These are phyloP conservation scores for Argopecten irradians DNA, from an alignment of 1,140 invertebrate species.

Conservation along the genomic window DNA sequence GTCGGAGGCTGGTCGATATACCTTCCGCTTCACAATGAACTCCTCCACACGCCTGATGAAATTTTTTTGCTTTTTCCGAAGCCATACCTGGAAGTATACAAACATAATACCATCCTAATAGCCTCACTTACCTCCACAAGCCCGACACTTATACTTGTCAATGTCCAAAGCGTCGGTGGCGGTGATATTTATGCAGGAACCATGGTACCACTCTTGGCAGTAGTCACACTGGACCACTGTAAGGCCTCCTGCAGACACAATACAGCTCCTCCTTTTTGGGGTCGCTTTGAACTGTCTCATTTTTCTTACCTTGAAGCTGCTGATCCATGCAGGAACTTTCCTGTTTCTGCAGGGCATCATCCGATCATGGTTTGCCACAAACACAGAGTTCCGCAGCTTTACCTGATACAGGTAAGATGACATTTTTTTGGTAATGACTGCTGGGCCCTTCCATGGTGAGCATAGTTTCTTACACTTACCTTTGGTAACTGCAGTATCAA, in stretches of 20 bases:
- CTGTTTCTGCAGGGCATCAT: too few species aligned
- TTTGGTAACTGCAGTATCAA: neutral
- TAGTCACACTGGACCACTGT: neutral
- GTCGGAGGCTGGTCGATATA: too few species aligned
- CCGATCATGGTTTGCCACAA: conserved; percentile 26
- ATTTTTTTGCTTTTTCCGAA: too few species aligned
- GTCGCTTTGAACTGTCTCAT: too few species aligned
- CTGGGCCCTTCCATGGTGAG: conserved; percentile 33
- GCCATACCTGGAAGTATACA: too few species aligned
- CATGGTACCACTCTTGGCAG: neutral
- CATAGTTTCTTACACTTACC: conserved; percentile 33
- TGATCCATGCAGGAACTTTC: too few species aligned
- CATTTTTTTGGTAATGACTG: conserved; percentile 20
- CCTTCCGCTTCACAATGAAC: too few species aligned
- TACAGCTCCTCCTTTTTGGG: too few species aligned
- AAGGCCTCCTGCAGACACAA: neutral
- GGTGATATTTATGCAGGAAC: neutral
- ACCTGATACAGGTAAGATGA: too few species aligned
- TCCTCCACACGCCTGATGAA: too few species aligned
- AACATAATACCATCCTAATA: too few species aligned
- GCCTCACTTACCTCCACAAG: neutral
- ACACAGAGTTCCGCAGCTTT: neutral
- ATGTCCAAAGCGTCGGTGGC: neutral
- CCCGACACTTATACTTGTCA: neutral
- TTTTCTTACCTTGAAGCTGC: too few species aligned